Evolutionary conservation across 2,113 vertebrate species (phyloP).

Genomic region (Xiphias gladius): DNA sequence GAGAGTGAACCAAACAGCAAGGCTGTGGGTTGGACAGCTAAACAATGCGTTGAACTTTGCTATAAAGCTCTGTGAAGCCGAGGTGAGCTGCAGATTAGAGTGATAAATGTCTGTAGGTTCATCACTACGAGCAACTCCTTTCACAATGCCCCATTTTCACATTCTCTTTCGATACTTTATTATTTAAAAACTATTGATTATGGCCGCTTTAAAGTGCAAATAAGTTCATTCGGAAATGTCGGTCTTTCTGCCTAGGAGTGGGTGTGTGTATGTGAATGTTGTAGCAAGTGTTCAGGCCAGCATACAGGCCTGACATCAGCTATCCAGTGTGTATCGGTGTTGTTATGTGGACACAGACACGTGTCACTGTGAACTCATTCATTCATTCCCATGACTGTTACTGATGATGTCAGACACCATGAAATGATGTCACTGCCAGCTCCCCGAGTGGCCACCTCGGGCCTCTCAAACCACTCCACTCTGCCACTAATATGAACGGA

Average conservation of each 20-base stretch:
- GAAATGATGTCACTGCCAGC: conserved; percentile 54
- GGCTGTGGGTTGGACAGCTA: too few relatives aligned
- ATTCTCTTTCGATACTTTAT: too few relatives aligned
- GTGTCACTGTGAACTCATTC: conserved; percentile 26
- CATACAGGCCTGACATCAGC: neutral
- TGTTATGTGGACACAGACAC: neutral
- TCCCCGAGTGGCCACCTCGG: conserved; percentile 44
- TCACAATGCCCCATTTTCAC: too few relatives aligned
- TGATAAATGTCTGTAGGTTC: too few relatives aligned
- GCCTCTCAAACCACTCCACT: conserved; percentile 1
- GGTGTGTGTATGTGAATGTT: neutral
- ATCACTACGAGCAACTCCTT: too few relatives aligned
- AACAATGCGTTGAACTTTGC: too few relatives aligned
- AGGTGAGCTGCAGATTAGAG: too few relatives aligned
- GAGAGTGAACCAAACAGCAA: too few relatives aligned
- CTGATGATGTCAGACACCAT: conserved; percentile 41
- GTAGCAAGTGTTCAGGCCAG: neutral
- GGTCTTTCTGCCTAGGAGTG: neutral
- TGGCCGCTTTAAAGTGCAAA: too few relatives aligned
- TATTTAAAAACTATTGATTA: too few relatives aligned
- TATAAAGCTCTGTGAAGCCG: too few relatives aligned
- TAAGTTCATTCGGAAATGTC: too few relatives aligned
- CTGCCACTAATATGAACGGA: conserved; percentile 53
- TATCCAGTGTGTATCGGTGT: neutral
- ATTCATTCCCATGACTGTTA: conserved; percentile 36